phyloP scores from a whole-genome alignment of 2,113 vertebrate genomes.

The Acrocephalus arundinaceus region DNA sequence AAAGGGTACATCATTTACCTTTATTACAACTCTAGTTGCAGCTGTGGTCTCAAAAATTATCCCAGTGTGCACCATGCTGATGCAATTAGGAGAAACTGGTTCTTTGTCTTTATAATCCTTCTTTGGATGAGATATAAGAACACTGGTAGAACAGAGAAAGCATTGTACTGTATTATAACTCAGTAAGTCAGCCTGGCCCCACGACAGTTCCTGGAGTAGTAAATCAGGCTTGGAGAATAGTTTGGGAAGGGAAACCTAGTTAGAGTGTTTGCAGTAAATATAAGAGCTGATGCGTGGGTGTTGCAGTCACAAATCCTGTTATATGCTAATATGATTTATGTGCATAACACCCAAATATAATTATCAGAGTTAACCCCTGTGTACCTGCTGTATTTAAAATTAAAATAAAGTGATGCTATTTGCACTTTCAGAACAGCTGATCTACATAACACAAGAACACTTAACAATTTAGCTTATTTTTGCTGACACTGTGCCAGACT shows the following conservation, averaged over 20 bases:
- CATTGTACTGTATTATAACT: neutral
- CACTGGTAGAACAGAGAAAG: neutral
- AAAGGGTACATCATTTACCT: constrained; percentile 37
- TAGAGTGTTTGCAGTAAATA: constrained; percentile 7
- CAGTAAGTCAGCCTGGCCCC: neutral
- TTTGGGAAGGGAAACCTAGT: neutral
- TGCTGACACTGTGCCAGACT: neutral
- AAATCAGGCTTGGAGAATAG: constrained; percentile 2
- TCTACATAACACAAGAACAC: neutral
- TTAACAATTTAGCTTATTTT: neutral
- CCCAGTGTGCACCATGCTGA: neutral
- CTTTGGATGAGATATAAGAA: neutral
- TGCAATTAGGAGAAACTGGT: neutral
- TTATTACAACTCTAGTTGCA: constrained; percentile 34
- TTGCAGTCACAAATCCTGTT: constrained; percentile 48
- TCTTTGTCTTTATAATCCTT: neutral
- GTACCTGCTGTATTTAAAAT: constrained; percentile 17
- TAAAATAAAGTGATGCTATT: neutral
- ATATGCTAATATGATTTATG: constrained; percentile 1
- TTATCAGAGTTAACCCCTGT: constrained; percentile 26
- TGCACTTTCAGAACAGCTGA: neutral
- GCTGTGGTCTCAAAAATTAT: constrained; percentile 14
- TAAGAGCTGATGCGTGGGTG: neutral
- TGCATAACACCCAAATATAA: neutral
- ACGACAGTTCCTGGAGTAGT: neutral